These are phyloP conservation scores for Danio aesculapii DNA, from an alignment of 2,797 vertebrate species.

Conservation along the genomic window DNA sequence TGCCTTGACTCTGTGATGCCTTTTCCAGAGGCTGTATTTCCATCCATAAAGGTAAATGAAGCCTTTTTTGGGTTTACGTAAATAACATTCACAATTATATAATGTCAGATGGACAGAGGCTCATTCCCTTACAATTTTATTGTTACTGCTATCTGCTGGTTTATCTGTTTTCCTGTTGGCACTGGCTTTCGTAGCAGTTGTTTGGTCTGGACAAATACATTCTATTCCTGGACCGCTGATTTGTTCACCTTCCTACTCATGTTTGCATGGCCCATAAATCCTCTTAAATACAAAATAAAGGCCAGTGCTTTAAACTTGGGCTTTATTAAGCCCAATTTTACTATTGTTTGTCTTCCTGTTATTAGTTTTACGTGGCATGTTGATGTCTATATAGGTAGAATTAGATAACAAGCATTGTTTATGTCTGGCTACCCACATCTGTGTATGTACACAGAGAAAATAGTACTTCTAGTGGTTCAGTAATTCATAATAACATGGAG, in stretches of 20 bases:
- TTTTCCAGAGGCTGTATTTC: background rate
- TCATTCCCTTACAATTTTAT: background rate
- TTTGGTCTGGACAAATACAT: conserved; percentile 31
- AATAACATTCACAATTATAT: background rate
- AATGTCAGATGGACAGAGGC: background rate
- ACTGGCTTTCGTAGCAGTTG: background rate
- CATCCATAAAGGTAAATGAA: background rate
- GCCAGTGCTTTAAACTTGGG: background rate
- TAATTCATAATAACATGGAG: background rate
- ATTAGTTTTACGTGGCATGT: background rate
- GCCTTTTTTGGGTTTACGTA: background rate
- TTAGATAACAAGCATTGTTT: background rate
- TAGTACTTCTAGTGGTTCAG: background rate
- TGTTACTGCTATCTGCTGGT: background rate
- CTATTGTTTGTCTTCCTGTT: conserved; percentile 9
- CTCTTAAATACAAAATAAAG: background rate
- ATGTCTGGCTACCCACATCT: background rate
- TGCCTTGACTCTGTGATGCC: background rate
- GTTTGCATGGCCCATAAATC: conserved; percentile 27
- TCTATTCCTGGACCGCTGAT: conserved; percentile 1
- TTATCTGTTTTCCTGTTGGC: conserved; percentile 8
- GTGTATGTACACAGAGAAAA: background rate
- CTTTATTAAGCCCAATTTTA: conserved; percentile 14
- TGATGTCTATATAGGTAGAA: background rate
- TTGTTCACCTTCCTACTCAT: conserved; percentile 7